phyloP scores from a whole-genome alignment of 2,113 vertebrate species.

The Limanda limanda region DNA sequence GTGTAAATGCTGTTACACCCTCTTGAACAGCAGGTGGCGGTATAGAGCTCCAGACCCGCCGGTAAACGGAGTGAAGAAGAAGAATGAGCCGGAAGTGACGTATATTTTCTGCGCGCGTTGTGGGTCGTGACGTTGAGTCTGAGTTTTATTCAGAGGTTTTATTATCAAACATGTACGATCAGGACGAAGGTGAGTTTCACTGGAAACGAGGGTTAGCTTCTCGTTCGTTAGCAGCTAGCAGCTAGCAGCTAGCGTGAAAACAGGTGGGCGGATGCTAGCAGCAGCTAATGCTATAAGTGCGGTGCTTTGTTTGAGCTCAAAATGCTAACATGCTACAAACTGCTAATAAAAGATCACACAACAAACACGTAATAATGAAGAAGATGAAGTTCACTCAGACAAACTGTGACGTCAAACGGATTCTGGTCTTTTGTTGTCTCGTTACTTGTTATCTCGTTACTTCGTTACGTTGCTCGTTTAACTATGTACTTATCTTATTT shows the following conservation, averaged over 20 bases:
- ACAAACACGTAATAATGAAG: neutral
- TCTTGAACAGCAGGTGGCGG: too few species aligned
- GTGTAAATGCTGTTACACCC: too few species aligned
- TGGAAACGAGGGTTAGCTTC: neutral
- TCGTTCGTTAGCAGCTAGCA: neutral
- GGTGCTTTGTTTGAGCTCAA: conserved; percentile 7
- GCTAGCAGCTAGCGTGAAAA: conserved; percentile 5
- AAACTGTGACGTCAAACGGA: neutral
- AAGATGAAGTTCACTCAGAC: too few species aligned
- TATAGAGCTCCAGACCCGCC: too few species aligned
- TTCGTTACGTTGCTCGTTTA: neutral
- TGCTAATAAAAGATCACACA: neutral
- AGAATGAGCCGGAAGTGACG: too few species aligned
- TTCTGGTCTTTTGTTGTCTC: neutral
- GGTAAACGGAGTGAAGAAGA: too few species aligned
- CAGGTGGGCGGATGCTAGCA: neutral
- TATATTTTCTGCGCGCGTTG: too few species aligned
- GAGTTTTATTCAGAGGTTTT: too few species aligned
- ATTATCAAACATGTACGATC: conserved; percentile 80
- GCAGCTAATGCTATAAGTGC: neutral
- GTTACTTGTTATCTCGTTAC: neutral
- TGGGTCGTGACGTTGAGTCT: too few species aligned
- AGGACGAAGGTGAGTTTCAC: conserved; percentile 81
- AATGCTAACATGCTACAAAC: neutral
- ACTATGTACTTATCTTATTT: neutral